Conservation (phyloP, 2,888 invertebrate genomes). For the Pseudococcus longispinus region DNA sequence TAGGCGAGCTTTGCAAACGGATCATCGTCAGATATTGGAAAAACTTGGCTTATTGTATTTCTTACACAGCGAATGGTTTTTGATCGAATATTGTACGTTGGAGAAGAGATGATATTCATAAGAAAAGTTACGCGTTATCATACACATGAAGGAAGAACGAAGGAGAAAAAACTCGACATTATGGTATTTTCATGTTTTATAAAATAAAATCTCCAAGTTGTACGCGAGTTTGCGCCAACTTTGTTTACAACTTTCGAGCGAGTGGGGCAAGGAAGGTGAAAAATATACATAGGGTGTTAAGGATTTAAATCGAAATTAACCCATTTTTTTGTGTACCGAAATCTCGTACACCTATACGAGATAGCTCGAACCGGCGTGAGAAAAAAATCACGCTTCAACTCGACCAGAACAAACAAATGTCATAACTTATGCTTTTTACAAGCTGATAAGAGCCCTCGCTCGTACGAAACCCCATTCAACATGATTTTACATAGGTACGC, state of each 20-base stretch:
- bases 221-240: background rate
- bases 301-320: constrained; percentile 4
- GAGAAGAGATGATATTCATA: background rate
- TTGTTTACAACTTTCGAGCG: background rate
- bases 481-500: background rate
- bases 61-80: constrained; percentile 6
- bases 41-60: constrained; percentile 16
- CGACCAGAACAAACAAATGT: background rate
- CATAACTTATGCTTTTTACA: constrained; percentile 6
- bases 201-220: background rate
- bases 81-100: background rate
- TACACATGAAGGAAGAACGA: background rate
- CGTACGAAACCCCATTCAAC: background rate
- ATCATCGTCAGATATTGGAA: background rate
- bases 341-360: background rate
- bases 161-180: background rate
- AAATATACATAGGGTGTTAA: background rate
- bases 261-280: background rate
- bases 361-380: background rate
- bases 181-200: constrained; percentile 23
- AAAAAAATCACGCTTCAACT: background rate
- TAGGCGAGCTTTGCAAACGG: background rate
- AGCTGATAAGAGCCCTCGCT: background rate
- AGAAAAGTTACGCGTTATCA: constrained; percentile 7
- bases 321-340: background rate